Base-by-base conservation (phyloP, 2,888 invertebrate genomes). In the Eutolmus rufibarbis region DNA sequence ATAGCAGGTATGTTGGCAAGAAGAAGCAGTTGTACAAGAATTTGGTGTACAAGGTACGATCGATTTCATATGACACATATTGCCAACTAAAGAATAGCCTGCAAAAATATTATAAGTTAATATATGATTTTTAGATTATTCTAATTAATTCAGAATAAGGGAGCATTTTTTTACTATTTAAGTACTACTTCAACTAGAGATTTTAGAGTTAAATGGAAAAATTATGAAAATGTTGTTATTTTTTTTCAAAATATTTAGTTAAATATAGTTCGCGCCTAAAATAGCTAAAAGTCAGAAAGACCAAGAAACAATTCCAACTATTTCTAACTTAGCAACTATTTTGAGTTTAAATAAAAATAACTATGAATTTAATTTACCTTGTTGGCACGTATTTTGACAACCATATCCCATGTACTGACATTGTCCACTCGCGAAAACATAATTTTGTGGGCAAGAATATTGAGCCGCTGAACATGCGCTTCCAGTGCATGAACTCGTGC, bases 391-490 rank as follows among this genome's bases (percentile, higher is more conserved):
- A 5, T 57, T 7, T 31, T 34, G 12, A 40, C 82, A 82, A 37
- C 37, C 37, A 4, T 82, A 66, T 16, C n/a, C 31, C 28, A 57
- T 28, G 0, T 12, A 5, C 66, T 82, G 82, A 23, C 82, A 82
- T 0, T 82, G 57, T 16, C 82, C 82, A 23, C 34, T 19, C 4
- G 16, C 19, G 14, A 82, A 82, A 5, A 82, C 23, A 66, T 82
- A 28, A 82, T 66, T 82, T 37, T 57, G n/a, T 19, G 82, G 82
- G 34, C 82, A 82, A 23, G n/a, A 2, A 34, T 82, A 82, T 37
- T 37, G 66, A 16, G 23, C 12, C n/a, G 37, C 16, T 9, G 76
- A 76, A n/a, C 76, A 76, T n/a, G 34, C 1, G 19, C 23, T 19
- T 23, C 74, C 74, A 16, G 28, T 74, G 74, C 74, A 74, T 14